Evolutionary conservation across 92 coral and sea anemone species (phyloP), one percentile per base, ranked within the genome.

Genomic region (Bergia puertoricense): DNA sequence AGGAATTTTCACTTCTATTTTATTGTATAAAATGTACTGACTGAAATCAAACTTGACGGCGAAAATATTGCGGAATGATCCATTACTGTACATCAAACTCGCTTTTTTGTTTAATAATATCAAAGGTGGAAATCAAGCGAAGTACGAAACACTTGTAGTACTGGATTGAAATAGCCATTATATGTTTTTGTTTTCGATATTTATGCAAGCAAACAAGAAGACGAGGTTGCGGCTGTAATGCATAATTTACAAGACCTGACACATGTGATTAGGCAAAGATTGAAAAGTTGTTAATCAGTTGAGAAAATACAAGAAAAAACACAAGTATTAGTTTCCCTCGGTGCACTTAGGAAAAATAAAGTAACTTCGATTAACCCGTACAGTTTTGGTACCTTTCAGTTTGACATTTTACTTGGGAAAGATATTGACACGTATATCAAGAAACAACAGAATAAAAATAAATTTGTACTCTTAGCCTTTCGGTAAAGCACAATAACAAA

Each of bases 391-490:
- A 4, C 8, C 22, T 39, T 39, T 16, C 69, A 22, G 30, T 20
- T 62, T 6, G 18, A 39, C 22, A 0, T 75, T 22, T 75, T 11
- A 48, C 36, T 82, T 11, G 18, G 41, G 1, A 71, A 22, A 66
- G 11, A 42, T 40, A 40, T 42, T 68, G 38, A 8, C 3, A 15
- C 65, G 43, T 44, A 0, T 46, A 50, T n/a, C 59, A 48, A 20
- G 56, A 69, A 43, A 69, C 5, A 56, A 71, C 67, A 84, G 45
- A 6, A 43, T 84, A 68, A 30, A 84, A 71, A 45, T 51, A 4
- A 68, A 2, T 84, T 78, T 84, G 78, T 84, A 84, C 78, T 69
- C 44, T 68, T 45, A n/a, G 23, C 51, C 66, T 84, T 22, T 44
- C 42, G 23, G 45, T 20, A 46, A 84, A 66, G 46, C 30, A 45